Evolutionary conservation across 2,888 invertebrate species (phyloP).

Genomic region (Calameuta idolon): DNA sequence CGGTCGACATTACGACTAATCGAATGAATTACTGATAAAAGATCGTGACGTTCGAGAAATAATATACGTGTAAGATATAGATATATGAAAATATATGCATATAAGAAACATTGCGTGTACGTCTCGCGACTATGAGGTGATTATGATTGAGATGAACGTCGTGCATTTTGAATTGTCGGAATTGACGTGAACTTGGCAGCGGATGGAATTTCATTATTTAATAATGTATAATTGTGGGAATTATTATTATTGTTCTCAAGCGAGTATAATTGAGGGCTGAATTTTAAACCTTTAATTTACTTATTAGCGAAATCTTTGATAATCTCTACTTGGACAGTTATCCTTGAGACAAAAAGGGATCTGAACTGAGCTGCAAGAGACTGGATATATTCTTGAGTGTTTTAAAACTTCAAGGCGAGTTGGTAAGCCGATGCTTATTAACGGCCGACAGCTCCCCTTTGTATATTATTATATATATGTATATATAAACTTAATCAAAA

Average conservation of each 20-base stretch:
- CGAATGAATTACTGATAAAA: neutral
- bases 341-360: neutral
- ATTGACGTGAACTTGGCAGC: neutral
- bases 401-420: neutral
- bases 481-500: constrained; percentile 22
- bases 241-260: too few species aligned
- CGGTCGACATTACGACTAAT: neutral
- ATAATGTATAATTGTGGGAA: neutral
- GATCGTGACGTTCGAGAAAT: neutral
- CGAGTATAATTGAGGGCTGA: neutral
- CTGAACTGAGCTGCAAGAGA: neutral
- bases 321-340: neutral
- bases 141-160: neutral
- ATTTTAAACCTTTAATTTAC: neutral
- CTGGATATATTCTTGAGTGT: neutral
- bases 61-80: neutral
- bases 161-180: neutral
- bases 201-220: neutral
- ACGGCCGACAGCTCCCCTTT: neutral
- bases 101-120: neutral
- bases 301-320: neutral
- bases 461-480: neutral
- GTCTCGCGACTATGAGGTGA: neutral
- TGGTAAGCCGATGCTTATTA: neutral
- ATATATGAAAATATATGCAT: neutral